Evolutionary conservation across 2,113 vertebrate genomes (phyloP).

Genomic region (Regulus satrapa): DNA sequence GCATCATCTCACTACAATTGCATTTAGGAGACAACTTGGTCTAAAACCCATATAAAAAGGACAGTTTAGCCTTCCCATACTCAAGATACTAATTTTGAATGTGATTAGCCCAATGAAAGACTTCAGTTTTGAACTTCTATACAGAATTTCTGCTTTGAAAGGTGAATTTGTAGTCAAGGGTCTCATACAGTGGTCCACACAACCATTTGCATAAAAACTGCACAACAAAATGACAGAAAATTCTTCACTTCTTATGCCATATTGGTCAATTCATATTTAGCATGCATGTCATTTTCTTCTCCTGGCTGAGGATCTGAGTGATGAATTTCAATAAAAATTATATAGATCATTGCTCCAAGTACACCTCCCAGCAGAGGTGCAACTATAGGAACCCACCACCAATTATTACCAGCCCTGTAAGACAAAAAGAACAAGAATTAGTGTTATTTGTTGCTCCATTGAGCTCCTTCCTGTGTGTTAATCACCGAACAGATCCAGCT

Average conservation of each 20-base stretch:
- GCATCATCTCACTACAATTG: background rate
- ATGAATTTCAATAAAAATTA: slow-evolving; percentile 88
- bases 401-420: slow-evolving; percentile 84
- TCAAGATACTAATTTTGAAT: background rate
- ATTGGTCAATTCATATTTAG: slow-evolving; percentile 85
- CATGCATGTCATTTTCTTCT: slow-evolving; percentile 67
- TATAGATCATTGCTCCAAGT: slow-evolving; percentile 82
- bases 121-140: background rate
- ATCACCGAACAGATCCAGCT: background rate
- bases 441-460: background rate
- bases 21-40: background rate
- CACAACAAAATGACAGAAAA: background rate
- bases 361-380: slow-evolving; percentile 87
- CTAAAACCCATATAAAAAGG: background rate
- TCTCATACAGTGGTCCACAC: background rate
- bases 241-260: background rate
- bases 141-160: background rate
- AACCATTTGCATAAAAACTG: background rate
- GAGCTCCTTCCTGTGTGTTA: background rate
- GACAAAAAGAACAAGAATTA: background rate
- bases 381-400: slow-evolving; percentile 94
- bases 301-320: slow-evolving; percentile 67
- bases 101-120: background rate
- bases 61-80: background rate
- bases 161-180: background rate